Percentiles rank a stretch among this genome's conserved stretches.
Conservation (phyloP, 2,113 vertebrate species). For the Sinocyclocheilus anshuiensis region DNA sequence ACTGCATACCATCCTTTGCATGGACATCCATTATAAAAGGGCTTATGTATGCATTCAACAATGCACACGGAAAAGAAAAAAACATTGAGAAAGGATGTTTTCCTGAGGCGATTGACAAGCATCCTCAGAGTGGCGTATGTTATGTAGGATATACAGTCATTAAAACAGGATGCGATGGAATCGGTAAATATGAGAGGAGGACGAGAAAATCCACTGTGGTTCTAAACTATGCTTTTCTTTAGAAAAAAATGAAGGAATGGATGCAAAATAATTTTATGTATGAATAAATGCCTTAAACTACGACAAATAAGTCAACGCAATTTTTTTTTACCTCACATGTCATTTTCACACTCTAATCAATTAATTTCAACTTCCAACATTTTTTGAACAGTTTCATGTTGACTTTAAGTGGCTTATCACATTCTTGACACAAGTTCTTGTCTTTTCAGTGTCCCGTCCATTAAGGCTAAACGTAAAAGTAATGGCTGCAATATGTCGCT, state of each 20-base stretch:
- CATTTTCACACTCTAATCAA: not conserved
- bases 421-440: not conserved
- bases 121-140: not conserved
- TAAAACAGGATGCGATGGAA: not conserved
- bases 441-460: not conserved
- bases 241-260: not conserved
- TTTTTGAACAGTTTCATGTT: not conserved
- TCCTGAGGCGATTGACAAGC: slow-evolving; percentile 25
- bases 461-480: not conserved
- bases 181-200: not conserved
- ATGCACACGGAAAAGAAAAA: not conserved
- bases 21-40: not conserved
- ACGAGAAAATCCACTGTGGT: not conserved
- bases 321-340: not conserved
- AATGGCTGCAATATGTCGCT: not conserved
- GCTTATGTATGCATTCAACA: slow-evolving; percentile 23
- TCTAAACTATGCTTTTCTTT: not conserved
- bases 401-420: not conserved
- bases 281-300: slow-evolving; percentile 10
- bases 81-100: slow-evolving; percentile 1
- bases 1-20: not conserved
- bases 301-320: not conserved
- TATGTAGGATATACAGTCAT: not conserved
- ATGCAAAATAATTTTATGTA: not conserved
- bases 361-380: not conserved